Evolutionary conservation across 2,113 vertebrate species (phyloP), one percentile per base, ranked within the genome.

Genomic region (Oceanites oceanicus): DNA sequence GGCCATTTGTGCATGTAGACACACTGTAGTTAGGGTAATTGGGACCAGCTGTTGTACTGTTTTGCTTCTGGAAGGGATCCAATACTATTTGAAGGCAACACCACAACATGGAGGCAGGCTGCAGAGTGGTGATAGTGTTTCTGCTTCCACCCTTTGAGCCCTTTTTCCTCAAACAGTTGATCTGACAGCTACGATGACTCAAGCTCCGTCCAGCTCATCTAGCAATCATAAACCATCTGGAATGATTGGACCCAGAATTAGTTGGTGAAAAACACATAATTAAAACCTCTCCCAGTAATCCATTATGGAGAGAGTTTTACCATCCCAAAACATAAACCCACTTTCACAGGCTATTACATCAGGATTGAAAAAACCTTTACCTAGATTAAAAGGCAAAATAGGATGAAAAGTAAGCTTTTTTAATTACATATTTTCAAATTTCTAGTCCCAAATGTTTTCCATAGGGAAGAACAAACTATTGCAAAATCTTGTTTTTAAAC

Each of bases 1-100:
- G 96, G 89, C 97, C 92, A 88, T 97, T 97, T 96, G 90, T 95
- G 83, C 92, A 50, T 88, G 66, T 67, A 90, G 95, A 92, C 92
- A 86, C 82, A 84, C 77, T 97, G 90, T 93, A 98, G 96, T 98
- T 97, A 88, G 89, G 70, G 86, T 98, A 98, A 98, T 98, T 98
- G 97, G 94, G 95, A 98, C 96, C 98, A 98, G 98, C 98, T 99
- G 98, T 94, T 97, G 90, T 56, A 92, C 80, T 95, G 81, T 88
- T 96, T 90, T 92, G 73, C 71, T 84, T 82, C 95, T 98, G 98
- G 97, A 97, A 87, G 32, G 44, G 62, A 87, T 97, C 97, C 98
- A 98, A 58, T 4, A 15, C 62, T 63, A 32, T 95, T 94, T 92
- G 92, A 97, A 97, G 96, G 94, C 94, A 70, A 76, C 6, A 6